Percentiles rank a stretch among this genome's conserved stretches.
These are phyloP conservation scores for Matsumyia berberina DNA, from an alignment of 2,888 invertebrate genomes.

Conservation along the genomic window DNA sequence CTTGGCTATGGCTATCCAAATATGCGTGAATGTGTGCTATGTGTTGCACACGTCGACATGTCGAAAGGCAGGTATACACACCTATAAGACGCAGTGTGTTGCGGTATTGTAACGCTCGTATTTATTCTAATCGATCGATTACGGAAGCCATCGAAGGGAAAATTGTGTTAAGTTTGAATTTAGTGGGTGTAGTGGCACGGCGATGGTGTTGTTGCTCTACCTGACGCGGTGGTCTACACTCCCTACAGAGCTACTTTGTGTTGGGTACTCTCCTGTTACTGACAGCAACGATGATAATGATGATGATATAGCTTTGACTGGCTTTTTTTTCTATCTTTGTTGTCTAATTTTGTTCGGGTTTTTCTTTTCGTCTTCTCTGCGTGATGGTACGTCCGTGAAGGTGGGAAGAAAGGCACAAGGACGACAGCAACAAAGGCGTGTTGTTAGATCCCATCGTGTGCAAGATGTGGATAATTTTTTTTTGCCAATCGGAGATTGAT, in stretches of 20 bases:
- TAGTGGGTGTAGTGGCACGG: conserved; percentile 11
- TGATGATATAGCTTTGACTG: conserved; percentile 36
- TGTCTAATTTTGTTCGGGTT: conserved; percentile 25
- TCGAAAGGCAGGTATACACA: neutral
- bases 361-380: conserved; percentile 1
- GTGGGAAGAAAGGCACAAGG: conserved; percentile 8
- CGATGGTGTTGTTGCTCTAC: conserved; percentile 10
- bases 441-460: neutral
- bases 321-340: neutral
- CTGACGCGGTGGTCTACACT: conserved; percentile 15
- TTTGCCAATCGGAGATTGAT: conserved; percentile 47
- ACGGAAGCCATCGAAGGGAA: conserved; percentile 53
- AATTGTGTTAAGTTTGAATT: conserved; percentile 52
- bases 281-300: conserved; percentile 29
- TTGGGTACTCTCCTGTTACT: conserved; percentile 4
- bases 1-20: neutral
- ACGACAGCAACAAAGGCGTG: conserved; percentile 3
- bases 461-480: conserved; percentile 29
- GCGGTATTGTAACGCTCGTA: conserved; percentile 22
- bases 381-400: neutral
- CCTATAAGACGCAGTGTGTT: conserved; percentile 7
- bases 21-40: conserved; percentile 2
- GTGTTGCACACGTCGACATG: conserved; percentile 15
- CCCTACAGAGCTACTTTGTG: neutral
- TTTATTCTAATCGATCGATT: conserved; percentile 58